phyloP scores from a whole-genome alignment of 1,140 invertebrate genomes.

The Drosophila sproati region DNA sequence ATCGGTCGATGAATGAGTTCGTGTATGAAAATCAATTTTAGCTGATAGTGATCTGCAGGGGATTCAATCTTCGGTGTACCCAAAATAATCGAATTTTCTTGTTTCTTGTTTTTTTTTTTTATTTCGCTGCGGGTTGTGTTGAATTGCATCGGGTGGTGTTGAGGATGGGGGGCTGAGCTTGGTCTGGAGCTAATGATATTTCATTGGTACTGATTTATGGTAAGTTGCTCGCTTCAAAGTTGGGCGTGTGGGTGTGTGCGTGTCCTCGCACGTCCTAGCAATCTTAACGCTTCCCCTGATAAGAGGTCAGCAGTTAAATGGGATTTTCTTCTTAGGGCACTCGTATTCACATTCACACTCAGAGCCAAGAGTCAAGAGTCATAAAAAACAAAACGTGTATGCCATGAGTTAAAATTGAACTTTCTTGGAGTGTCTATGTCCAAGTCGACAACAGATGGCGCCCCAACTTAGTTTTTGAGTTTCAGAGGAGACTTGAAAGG shows the following conservation, averaged over 20 bases:
- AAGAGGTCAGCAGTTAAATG: slow-evolving; percentile 30
- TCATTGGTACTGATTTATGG: slow-evolving; percentile 76
- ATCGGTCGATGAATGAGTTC: no score
- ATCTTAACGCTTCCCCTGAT: slow-evolving; percentile 29
- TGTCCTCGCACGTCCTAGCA: background rate
- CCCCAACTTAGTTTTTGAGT: no score
- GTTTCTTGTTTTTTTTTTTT: no score
- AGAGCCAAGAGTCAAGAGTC: background rate
- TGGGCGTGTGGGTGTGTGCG: background rate
- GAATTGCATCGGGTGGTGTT: no score
- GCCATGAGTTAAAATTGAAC: background rate
- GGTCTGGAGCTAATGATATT: slow-evolving; percentile 73
- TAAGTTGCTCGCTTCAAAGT: slow-evolving; percentile 40
- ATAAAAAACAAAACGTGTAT: slow-evolving; percentile 5
- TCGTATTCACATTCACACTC: background rate
- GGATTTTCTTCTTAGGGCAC: slow-evolving; percentile 6
- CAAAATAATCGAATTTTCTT: no score
- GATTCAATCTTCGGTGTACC: no score
- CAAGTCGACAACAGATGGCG: background rate
- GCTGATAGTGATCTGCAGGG: no score
- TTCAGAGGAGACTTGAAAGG: no score
- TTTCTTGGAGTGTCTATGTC: background rate
- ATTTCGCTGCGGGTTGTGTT: no score
- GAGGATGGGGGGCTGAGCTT: slow-evolving; percentile 25
- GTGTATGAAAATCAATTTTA: no score